Conservation (phyloP, 2,888 invertebrate species). For the Papilio gigon region DNA sequence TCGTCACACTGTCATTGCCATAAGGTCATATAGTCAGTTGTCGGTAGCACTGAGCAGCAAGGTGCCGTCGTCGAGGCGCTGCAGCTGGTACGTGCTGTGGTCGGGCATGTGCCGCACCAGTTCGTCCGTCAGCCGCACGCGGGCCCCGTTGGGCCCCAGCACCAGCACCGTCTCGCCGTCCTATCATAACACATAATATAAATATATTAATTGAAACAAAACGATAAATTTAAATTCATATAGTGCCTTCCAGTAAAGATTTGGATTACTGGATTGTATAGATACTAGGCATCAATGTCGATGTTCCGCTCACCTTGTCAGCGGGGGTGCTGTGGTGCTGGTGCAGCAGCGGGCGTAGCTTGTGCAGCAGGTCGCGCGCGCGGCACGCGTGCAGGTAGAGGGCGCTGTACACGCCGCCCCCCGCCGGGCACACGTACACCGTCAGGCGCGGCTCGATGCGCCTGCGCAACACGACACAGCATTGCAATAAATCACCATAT, state of each 20-base stretch:
- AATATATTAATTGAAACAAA: neutral
- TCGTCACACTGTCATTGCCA: neutral
- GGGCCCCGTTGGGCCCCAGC: constrained; percentile 92
- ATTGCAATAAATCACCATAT: neutral
- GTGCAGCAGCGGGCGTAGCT: constrained; percentile 84
- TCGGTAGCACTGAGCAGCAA: constrained; percentile 58
- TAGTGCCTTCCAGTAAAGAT: no score
- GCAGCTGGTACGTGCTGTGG: constrained; percentile 71
- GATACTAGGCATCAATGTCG: no score
- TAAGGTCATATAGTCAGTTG: constrained; percentile 43
- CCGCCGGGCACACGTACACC: constrained; percentile 87
- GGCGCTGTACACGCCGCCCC: constrained; percentile 85
- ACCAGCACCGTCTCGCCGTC: constrained; percentile 86
- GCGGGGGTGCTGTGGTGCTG: constrained; percentile 39
- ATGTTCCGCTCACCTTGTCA: constrained; percentile 43
- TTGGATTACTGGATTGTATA: no score
- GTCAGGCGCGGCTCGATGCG: constrained; percentile 88
- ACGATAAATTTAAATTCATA: no score
- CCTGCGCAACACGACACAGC: constrained; percentile 52
- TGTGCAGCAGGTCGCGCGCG: constrained; percentile 85
- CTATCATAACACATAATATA: constrained; percentile 67
- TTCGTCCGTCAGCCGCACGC: constrained; percentile 92
- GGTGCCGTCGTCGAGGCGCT: constrained; percentile 59
- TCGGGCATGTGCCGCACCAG: constrained; percentile 92
- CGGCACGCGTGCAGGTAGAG: constrained; percentile 88